Conservation (phyloP, 2,797 vertebrate genomes). For the Calcarius lapponicus region DNA sequence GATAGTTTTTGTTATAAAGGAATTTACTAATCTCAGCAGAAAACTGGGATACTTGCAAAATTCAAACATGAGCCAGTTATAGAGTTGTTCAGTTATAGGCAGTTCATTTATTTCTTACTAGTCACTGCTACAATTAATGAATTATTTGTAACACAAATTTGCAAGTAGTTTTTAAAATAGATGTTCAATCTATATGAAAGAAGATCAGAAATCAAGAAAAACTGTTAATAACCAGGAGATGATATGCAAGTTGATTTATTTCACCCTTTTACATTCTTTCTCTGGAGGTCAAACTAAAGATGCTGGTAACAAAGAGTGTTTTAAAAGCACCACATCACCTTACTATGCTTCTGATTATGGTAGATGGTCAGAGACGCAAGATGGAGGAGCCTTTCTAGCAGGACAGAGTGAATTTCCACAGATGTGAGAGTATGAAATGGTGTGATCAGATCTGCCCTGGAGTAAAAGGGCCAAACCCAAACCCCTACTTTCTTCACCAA, state of each 20-base stretch:
- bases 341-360: slow-evolving; percentile 85
- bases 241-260: background rate
- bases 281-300: slow-evolving; percentile 76
- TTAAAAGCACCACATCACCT: slow-evolving; percentile 77
- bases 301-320: slow-evolving; percentile 68
- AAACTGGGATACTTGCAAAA: background rate
- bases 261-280: background rate
- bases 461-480: background rate
- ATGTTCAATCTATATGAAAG: background rate
- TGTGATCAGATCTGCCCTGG: background rate
- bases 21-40: background rate
- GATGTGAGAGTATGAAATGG: slow-evolving; percentile 46
- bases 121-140: background rate
- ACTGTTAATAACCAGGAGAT: background rate
- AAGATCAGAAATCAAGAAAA: background rate
- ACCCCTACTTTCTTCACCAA: background rate
- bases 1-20: background rate
- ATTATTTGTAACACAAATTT: background rate
- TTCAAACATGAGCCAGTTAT: background rate
- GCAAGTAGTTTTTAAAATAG: background rate
- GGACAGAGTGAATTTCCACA: slow-evolving; percentile 83
- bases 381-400: slow-evolving; percentile 62
- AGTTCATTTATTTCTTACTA: background rate
- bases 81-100: background rate
- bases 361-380: slow-evolving; percentile 72